Evolutionary conservation across 35 echinoderm and acorn worm species (phyloP).

Genomic region (Ophiothrix spiculata): DNA sequence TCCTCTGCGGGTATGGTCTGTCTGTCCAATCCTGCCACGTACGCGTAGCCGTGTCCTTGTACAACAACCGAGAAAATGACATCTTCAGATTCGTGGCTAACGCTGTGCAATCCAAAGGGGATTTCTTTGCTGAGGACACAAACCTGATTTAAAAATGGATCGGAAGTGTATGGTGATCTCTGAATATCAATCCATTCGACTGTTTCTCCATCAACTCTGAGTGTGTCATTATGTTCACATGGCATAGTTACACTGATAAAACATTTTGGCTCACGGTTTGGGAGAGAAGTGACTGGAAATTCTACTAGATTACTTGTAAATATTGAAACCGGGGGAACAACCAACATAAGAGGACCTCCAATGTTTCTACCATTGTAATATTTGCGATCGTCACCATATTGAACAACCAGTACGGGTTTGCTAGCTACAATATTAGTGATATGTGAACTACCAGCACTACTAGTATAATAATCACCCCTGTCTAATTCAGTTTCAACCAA

Average conservation of each 20-base stretch:
- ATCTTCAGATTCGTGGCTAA: neutral
- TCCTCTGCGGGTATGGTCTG: neutral
- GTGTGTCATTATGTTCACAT: neutral
- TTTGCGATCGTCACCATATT: no score
- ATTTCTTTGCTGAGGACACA: neutral
- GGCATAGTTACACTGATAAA: neutral
- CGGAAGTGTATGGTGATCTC: neutral
- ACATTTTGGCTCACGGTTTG: neutral
- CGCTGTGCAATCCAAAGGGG: neutral
- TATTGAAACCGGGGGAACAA: neutral
- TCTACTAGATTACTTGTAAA: neutral
- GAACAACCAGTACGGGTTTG: neutral
- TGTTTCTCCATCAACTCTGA: neutral
- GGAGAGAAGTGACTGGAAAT: neutral
- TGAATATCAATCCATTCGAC: neutral
- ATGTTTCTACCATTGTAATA: neutral
- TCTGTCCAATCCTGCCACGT: neutral
- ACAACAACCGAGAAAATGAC: neutral
- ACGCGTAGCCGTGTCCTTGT: neutral
- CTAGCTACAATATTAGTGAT: neutral
- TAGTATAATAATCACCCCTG: neutral
- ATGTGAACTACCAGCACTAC: neutral
- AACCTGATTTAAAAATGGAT: no score
- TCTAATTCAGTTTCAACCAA: neutral
- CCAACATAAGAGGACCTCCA: neutral